phyloP scores from a whole-genome alignment of 2,888 invertebrate species.

The Agrotis segetum region DNA sequence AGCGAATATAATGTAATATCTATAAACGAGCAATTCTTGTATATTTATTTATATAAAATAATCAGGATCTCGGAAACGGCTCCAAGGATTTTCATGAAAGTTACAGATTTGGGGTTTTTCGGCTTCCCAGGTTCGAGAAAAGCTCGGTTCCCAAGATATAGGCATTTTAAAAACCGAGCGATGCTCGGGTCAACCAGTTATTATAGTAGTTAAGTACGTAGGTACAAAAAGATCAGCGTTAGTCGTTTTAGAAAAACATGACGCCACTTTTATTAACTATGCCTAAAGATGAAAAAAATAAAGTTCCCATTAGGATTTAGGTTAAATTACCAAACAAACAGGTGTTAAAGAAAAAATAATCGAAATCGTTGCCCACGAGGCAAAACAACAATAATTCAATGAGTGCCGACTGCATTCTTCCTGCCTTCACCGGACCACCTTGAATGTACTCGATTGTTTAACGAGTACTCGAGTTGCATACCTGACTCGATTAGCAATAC shows the following conservation, averaged over 20 bases:
- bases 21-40: no score
- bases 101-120: no score
- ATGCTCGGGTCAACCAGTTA: no score
- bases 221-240: background rate
- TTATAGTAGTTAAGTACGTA: no score
- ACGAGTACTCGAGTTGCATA: constrained; percentile 70
- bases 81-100: no score
- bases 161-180: no score
- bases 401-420: constrained; percentile 81
- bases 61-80: no score
- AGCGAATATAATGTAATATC: no score
- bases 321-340: constrained; percentile 9
- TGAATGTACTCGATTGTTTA: constrained; percentile 77
- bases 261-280: no score
- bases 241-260: background rate
- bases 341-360: constrained; percentile 28
- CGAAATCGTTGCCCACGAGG: constrained; percentile 60
- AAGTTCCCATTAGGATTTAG: background rate
- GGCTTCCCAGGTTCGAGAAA: no score
- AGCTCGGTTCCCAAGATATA: no score
- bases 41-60: no score
- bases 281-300: background rate
- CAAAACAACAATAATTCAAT: constrained; percentile 69
- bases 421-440: constrained; percentile 82
- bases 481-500: constrained; percentile 69